phyloP scores from a whole-genome alignment of 1,140 invertebrate genomes.

The Galleria mellonella region DNA sequence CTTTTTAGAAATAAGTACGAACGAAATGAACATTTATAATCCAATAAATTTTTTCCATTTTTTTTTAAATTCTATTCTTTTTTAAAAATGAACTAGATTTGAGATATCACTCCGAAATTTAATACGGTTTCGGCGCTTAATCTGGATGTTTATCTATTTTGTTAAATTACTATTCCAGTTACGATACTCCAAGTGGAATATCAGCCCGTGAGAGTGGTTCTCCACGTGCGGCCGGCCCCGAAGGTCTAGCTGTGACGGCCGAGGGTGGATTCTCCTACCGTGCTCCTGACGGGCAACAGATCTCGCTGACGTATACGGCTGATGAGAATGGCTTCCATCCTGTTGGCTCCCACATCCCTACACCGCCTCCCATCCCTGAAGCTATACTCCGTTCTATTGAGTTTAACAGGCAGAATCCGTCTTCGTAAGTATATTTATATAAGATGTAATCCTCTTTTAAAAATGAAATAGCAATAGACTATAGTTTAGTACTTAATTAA shows the following conservation, averaged over 20 bases:
- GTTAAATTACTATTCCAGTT: slow-evolving; percentile 43
- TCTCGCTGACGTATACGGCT: slow-evolving; percentile 83
- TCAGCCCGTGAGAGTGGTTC: slow-evolving; percentile 80
- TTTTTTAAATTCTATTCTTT: too few relatives aligned
- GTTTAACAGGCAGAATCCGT: slow-evolving; percentile 50
- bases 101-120: too few relatives aligned
- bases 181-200: slow-evolving; percentile 79
- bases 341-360: slow-evolving; percentile 84
- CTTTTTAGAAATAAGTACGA: too few relatives aligned
- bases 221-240: slow-evolving; percentile 76
- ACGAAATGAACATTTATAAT: too few relatives aligned
- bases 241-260: slow-evolving; percentile 76
- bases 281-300: slow-evolving; percentile 81
- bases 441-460: background rate
- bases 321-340: slow-evolving; percentile 88
- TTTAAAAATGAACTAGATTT: too few relatives aligned
- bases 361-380: slow-evolving; percentile 83
- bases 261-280: slow-evolving; percentile 84
- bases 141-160: too few relatives aligned
- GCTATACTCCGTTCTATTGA: slow-evolving; percentile 58
- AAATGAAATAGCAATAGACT: too few relatives aligned
- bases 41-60: too few relatives aligned
- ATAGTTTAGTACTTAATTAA: too few relatives aligned
- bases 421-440: slow-evolving; percentile 42
- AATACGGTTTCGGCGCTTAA: too few relatives aligned